Evolutionary conservation across 2,113 vertebrate genomes (phyloP), one percentile per base, ranked within the genome.

Genomic region (Lagenorhynchus albirostris): DNA sequence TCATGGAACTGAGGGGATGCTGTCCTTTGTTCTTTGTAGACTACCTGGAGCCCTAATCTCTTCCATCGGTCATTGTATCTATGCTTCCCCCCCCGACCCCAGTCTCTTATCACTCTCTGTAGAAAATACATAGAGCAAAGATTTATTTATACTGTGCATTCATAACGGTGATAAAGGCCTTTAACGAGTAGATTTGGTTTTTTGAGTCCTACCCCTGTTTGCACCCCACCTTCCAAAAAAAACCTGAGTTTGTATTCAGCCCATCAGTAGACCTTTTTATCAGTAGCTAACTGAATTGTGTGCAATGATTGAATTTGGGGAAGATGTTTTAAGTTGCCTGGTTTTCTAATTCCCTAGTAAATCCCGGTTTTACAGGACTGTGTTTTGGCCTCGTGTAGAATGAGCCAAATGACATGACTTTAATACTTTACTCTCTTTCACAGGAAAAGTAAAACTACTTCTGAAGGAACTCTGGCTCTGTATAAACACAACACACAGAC

Each of bases 391-490:
- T 74, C 47, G 26, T 13, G 15, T 41, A 3, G 50, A 12, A 13
- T n/a, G 13, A 73, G 31, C 33, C 55, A 18, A 20, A 9, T 63
- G 44, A 20, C 10, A 1, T 41, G n/a, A 62, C 25, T 25, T 47
- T 44, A 50, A 41, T 44, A 18, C 11, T 79, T 31, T 41, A 1
- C 47, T 96, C 58, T 71, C 94, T 97, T 97, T 95, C 94, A 60
- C 98, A 99, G 99, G 98, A 96, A 99, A 99, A 98, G 97, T 99
- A 62, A 99, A 99, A 68, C 95, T 98, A 31, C 98, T 99, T 15
- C 96, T 99, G 20, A 98, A 99, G 94, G 98, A 99, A 83, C 98
- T 99, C 73, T 99, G 99, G 99, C 97, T 98, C 67, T 99, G 99
- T 95, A 98, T 99, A 74, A 99, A 99, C 65, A 95, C 98, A 26